Percentiles rank a stretch among this genome's conserved stretches.
Evolutionary conservation across 64 coral and sea anemone species (phyloP).

Genomic region (Exaiptasia diaphana): DNA sequence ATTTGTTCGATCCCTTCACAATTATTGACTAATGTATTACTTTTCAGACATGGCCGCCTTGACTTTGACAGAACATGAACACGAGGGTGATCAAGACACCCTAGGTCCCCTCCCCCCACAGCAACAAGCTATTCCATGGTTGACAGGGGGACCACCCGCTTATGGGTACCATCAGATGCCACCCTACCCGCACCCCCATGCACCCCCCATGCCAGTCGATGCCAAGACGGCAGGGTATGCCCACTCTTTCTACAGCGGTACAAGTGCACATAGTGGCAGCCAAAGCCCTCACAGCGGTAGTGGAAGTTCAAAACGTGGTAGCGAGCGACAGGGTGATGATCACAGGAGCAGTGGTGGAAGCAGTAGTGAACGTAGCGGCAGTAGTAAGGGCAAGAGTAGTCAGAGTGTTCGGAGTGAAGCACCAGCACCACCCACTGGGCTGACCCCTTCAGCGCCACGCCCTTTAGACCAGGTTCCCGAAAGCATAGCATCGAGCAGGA

Average conservation of each 20-base stretch:
- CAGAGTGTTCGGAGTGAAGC: conserved; percentile 58
- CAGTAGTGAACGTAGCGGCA: conserved; percentile 89
- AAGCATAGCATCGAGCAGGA: conserved; percentile 83
- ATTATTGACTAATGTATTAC: too few species aligned
- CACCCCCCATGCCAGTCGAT: conserved; percentile 59
- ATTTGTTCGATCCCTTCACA: too few species aligned
- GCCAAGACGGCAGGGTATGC: conserved; percentile 75
- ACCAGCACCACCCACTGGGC: conserved; percentile 39
- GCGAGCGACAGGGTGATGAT: conserved; percentile 60
- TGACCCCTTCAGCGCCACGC: conserved; percentile 10
- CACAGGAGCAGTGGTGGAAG: conserved; percentile 86
- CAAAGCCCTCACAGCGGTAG: conserved; percentile 92
- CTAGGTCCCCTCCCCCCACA: conserved; percentile 83
- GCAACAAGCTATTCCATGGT: conserved; percentile 71
- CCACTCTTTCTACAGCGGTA: conserved; percentile 81
- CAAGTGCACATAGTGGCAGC: conserved; percentile 80
- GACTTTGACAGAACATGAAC: conserved; percentile 80
- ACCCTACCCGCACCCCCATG: too few species aligned
- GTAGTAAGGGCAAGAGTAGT: conserved; percentile 74
- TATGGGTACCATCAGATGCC: conserved; percentile 86
- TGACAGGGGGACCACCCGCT: conserved; percentile 62
- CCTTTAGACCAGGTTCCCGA: conserved; percentile 97
- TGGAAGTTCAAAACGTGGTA: conserved; percentile 82
- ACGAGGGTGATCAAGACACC: conserved; percentile 86
- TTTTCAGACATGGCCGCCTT: conserved; percentile 78